Base-by-base conservation (phyloP, 2,113 vertebrate genomes). In the Percina caprodes region DNA sequence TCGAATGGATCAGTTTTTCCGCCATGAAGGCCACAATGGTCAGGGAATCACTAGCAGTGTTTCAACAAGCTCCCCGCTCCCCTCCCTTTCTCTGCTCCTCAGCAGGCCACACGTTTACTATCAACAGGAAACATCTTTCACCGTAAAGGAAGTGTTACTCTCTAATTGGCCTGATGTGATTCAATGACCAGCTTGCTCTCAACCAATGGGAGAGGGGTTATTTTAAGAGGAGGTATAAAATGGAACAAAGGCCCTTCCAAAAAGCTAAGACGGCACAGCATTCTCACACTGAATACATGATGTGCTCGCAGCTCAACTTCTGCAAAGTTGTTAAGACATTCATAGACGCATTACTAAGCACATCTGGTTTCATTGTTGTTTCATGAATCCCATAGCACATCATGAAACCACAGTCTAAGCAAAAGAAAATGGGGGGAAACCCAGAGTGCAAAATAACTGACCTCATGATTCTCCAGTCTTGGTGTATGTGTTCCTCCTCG, bases 41-140 rank as follows among this genome's bases (percentile, higher is more conserved):
- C 94, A 93, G 86, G 94, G 95, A 97, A 96, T 95, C 94, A 92
- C 89, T 91, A 85, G 90, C 90, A 86, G 86, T 77, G 21, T 35
- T 86, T 85, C 67, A 92, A 78, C 58, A 1, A 59, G 35, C 72
- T 52, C 84, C 90, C 85, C 9, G 80, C 42, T 11, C 61, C 79
- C 46, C 39, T 23, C 68, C 35, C 48, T 42, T 24, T 33, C 82
- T 23, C 85, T 42, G 74, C 80, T 75, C 46, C 79, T 80, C 70
- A 26, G 75, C 88, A 75, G 83, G 87, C 83, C 55, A 45, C 70
- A 87, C 81, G 55, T 86, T 88, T 90, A 93, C 95, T 97, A 99
- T 99, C 97, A 88, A 95, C 97, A 99, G 97, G 97, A 99, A 99
- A 97, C 97, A 98, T 97, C 97, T 99, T 97, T 96, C 89, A 83